phyloP scores from a whole-genome alignment of 1,140 invertebrate genomes.

The Zaprionus inermis region DNA sequence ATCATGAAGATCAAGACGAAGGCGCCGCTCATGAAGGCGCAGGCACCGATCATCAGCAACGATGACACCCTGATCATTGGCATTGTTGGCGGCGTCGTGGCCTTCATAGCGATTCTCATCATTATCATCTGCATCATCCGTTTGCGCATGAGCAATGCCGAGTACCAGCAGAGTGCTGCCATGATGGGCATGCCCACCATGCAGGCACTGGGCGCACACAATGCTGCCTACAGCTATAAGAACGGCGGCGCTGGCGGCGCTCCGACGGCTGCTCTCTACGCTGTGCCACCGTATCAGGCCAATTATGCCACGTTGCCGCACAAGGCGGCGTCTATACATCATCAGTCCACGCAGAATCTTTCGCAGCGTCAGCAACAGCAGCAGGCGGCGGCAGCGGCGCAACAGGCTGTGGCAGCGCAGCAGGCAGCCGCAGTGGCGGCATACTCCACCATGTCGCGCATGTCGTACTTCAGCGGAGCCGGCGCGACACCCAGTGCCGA shows the following conservation, averaged over 20 bases:
- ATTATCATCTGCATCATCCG: slow-evolving; percentile 95
- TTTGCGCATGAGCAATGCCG: slow-evolving; percentile 87
- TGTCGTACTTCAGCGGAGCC: slow-evolving; percentile 80
- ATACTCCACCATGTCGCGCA: slow-evolving; percentile 82
- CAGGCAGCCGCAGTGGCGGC: slow-evolving; percentile 79
- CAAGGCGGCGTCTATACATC: slow-evolving; percentile 84
- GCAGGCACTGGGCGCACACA: slow-evolving; percentile 84
- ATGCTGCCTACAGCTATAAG: slow-evolving; percentile 85
- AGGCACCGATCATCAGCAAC: slow-evolving; percentile 88
- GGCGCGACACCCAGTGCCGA: slow-evolving; percentile 45
- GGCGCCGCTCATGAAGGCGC: slow-evolving; percentile 86
- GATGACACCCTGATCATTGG: slow-evolving; percentile 96
- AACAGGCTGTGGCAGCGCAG: slow-evolving; percentile 71
- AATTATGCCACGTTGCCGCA: slow-evolving; percentile 87
- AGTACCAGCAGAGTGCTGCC: slow-evolving; percentile 88
- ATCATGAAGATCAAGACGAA: slow-evolving; percentile 86
- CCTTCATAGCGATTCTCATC: slow-evolving; percentile 94
- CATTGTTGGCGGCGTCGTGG: slow-evolving; percentile 95
- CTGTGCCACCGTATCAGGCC: slow-evolving; percentile 85
- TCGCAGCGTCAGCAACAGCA: slow-evolving; percentile 85
- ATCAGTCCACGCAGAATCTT: slow-evolving; percentile 85
- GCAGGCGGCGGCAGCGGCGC: slow-evolving; percentile 74
- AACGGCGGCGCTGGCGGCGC: slow-evolving; percentile 84
- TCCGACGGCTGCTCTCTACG: slow-evolving; percentile 84
- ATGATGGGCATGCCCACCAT: slow-evolving; percentile 86